Evolutionary conservation across 2,888 invertebrate species (phyloP), one percentile per base, ranked within the genome.

Genomic region (Tortrix viridana): DNA sequence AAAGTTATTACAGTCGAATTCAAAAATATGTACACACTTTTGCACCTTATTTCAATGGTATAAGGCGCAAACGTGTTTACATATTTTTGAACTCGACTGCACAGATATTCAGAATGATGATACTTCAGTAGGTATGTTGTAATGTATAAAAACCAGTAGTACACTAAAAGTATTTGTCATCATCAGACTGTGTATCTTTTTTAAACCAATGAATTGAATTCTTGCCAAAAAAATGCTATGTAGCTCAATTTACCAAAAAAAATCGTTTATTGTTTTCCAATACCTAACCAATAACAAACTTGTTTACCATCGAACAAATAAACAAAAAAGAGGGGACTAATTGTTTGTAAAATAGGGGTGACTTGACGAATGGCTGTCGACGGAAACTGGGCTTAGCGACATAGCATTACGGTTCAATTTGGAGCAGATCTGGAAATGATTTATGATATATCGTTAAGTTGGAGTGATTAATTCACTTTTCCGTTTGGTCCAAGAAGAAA

Each of bases 401-500:
- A 57, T 66, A 44, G 59, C 54, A 71, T 74, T 74, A 74, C 72
- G 69, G 74, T 66, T 68, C 67, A 70, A 66, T 74, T 75, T 70
- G 50, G 47, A 65, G 59, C 59, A 67, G 69, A 66, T 67, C 59
- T 66, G 68, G 68, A 71, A 65, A 70, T 72, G 80, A 82, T 83
- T 82, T 83, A 84, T 81, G 74, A 74, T 74, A 69, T 73, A 74
- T 82, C 81, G 79, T 84, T 80, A 82, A 76, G 73, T 74, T 70
- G 71, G 69, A 77, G 79, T 83, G 82, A 82, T 82, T 81, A 79
- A 81, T 82, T 77, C 69, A 73, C 73, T 75, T 71, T 67, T 59
- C 66, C 61, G 65, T 56, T 65, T 62, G 65, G 67, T 71, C 69
- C n/a, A 41, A 52, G 26, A 37, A 41, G 12, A 37, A 63, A 66